phyloP scores from a whole-genome alignment of 2,113 vertebrate genomes.

The Ornithorhynchus anatinus region DNA sequence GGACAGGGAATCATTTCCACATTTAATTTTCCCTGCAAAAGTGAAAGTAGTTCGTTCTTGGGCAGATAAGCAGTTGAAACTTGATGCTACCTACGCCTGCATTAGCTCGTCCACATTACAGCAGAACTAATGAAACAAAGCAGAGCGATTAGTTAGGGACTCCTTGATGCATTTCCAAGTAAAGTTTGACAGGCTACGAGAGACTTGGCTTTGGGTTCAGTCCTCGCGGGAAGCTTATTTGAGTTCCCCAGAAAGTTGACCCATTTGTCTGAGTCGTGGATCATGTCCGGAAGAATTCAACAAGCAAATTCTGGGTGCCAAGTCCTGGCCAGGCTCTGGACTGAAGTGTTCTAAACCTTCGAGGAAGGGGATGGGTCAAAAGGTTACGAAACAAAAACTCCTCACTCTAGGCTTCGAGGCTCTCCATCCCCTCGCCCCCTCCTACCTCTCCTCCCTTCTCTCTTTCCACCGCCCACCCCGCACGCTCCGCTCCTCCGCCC shows the following conservation, averaged over 20 bases:
- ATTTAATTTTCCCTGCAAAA: constrained; percentile 73
- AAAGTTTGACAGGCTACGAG: neutral
- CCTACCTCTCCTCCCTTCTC: no score
- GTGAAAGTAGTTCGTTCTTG: constrained; percentile 46
- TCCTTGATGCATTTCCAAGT: constrained; percentile 36
- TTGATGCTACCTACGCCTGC: constrained; percentile 56
- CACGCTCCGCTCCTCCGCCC: no score
- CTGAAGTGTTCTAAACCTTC: no score
- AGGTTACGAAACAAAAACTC: neutral
- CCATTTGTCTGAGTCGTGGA: neutral
- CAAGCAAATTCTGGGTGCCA: neutral
- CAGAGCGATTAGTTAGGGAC: constrained; percentile 51
- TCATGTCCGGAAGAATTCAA: neutral
- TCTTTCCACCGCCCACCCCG: no score
- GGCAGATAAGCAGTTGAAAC: constrained; percentile 60
- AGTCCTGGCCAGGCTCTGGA: no score
- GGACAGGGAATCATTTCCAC: constrained; percentile 71
- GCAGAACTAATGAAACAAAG: constrained; percentile 71
- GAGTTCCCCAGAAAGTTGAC: neutral
- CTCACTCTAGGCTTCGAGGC: neutral
- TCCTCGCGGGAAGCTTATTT: neutral
- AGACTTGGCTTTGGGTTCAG: fast-evolving
- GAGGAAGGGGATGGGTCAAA: neutral
- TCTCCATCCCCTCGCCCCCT: no score
- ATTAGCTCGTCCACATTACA: constrained; percentile 73